These are phyloP conservation scores for Conops quadrifasciatus DNA, from an alignment of 2,888 invertebrate genomes.

Conservation along the genomic window DNA sequence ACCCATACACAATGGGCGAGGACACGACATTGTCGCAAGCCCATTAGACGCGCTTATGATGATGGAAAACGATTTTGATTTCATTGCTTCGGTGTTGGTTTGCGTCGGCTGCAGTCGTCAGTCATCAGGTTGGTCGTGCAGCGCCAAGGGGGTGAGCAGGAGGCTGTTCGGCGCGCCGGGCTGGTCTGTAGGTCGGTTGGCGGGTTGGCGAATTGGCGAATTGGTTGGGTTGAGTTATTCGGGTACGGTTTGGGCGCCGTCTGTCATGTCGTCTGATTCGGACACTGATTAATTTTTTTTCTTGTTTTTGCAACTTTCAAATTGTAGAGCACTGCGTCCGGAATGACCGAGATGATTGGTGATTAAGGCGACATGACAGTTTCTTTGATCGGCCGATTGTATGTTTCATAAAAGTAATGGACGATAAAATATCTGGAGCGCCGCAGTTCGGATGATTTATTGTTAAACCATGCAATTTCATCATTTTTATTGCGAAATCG, in stretches of 20 bases:
- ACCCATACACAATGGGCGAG: constrained; percentile 50
- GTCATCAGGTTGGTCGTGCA: too few species aligned
- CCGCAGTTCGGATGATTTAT: too few species aligned
- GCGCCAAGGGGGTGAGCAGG: neutral
- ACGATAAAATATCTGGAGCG: too few species aligned
- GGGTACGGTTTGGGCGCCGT: neutral
- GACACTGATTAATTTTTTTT: constrained; percentile 24
- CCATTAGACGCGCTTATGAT: constrained; percentile 36
- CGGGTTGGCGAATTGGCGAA: neutral
- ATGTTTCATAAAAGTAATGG: too few species aligned
- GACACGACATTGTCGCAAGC: constrained; percentile 54
- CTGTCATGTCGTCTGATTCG: constrained; percentile 4
- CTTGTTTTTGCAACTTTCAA: neutral
- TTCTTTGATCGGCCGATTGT: neutral
- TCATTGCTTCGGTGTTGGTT: constrained; percentile 21
- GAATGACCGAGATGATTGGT: neutral
- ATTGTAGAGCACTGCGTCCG: neutral
- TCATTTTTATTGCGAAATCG: too few species aligned
- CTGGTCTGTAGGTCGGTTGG: too few species aligned
- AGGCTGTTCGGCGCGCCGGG: neutral
- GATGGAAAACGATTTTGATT: constrained; percentile 33
- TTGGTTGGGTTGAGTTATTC: neutral
- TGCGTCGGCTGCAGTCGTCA: neutral
- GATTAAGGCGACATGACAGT: neutral
- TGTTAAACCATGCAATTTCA: too few species aligned